These are phyloP conservation scores for Apis cerana DNA, from an alignment of 1,140 invertebrate genomes.

Conservation along the genomic window DNA sequence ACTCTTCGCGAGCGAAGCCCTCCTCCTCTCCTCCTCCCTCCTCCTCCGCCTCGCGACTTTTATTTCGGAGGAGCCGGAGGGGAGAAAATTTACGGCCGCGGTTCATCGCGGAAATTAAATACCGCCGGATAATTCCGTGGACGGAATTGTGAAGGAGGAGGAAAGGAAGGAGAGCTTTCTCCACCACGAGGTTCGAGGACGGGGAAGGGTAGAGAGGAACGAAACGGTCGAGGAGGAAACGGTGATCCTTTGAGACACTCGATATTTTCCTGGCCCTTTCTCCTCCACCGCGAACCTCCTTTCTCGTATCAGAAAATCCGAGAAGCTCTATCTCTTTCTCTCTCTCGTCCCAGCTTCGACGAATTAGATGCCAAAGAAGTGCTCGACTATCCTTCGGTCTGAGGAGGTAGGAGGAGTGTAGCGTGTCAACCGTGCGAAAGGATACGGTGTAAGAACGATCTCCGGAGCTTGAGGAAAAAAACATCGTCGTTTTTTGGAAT, in stretches of 20 bases:
- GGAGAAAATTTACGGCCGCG: constrained; percentile 24
- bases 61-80: constrained; percentile 3
- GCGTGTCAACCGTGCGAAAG: constrained; percentile 31
- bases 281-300: not conserved
- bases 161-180: not conserved
- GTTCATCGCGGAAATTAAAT: constrained; percentile 38
- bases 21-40: not conserved
- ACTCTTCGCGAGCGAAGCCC: not conserved
- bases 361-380: constrained; percentile 52
- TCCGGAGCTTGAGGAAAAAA: no score
- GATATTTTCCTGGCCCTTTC: constrained; percentile 45
- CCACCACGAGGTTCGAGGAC: not conserved
- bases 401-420: not conserved
- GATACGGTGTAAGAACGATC: not conserved
- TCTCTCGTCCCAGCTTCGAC: constrained; percentile 15
- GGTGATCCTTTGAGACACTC: constrained; percentile 51
- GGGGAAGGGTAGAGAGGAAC: no score
- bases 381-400: constrained; percentile 38
- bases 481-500: not conserved
- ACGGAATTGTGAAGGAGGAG: not conserved
- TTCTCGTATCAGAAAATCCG: constrained; percentile 50
- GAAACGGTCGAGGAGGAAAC: constrained; percentile 11
- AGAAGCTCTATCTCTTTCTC: not conserved
- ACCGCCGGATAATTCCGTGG: constrained; percentile 19
- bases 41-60: not conserved